phyloP scores from a whole-genome alignment of 1,140 invertebrate species.

The Heliothis subflexa region DNA sequence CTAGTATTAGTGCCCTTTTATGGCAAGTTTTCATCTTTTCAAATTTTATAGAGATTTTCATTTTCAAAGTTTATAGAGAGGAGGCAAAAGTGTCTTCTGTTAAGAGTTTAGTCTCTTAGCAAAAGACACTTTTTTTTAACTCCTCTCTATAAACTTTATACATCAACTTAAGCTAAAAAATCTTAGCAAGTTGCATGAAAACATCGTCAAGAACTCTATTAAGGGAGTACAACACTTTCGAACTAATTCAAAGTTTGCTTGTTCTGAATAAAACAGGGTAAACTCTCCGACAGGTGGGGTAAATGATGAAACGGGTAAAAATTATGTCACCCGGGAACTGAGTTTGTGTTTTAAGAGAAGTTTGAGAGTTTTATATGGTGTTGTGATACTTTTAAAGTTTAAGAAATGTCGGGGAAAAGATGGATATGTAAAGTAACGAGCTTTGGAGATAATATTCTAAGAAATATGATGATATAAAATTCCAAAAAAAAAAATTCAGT shows the following conservation, averaged over 20 bases:
- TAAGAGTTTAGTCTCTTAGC: no score
- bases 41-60: no score
- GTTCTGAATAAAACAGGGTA: conserved; percentile 9
- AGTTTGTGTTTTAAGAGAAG: conserved; percentile 2
- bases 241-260: conserved; percentile 36
- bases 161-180: not conserved
- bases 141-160: not conserved
- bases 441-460: no score
- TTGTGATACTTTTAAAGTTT: not conserved
- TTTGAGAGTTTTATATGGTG: not conserved
- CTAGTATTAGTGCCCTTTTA: no score
- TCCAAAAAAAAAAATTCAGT: no score
- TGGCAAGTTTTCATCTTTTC: no score
- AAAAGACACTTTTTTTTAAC: no score
- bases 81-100: no score
- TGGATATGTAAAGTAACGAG: no score
- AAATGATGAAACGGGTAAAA: conserved; percentile 1
- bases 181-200: conserved; percentile 3
- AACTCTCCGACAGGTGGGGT: not conserved
- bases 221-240: conserved; percentile 18
- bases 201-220: conserved; percentile 28
- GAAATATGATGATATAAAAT: no score
- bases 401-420: no score
- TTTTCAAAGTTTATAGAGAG: no score
- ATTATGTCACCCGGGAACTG: conserved; percentile 3